These are phyloP conservation scores for Athalia circularis DNA, from an alignment of 2,888 invertebrate species.

Conservation along the genomic window DNA sequence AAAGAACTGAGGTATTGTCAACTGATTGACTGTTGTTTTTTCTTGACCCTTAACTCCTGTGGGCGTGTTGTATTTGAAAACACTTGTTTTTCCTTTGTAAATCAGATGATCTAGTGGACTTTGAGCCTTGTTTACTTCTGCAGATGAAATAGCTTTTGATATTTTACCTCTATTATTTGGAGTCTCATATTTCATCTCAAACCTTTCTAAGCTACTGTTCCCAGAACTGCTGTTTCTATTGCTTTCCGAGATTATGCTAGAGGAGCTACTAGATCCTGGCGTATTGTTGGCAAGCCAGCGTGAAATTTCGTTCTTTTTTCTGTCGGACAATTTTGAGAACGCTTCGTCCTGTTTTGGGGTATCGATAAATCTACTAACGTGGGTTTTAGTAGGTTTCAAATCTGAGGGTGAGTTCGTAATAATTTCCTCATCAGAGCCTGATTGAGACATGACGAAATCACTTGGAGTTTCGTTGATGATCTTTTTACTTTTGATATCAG, in stretches of 20 bases:
- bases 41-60: conserved; percentile 16
- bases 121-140: background rate
- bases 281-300: conserved; percentile 66
- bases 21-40: conserved; percentile 10
- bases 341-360: conserved; percentile 39
- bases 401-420: conserved; percentile 45
- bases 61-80: conserved; percentile 34
- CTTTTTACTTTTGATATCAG: background rate
- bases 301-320: conserved; percentile 66
- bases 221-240: conserved; percentile 65
- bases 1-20: background rate
- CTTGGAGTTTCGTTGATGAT: conserved; percentile 22
- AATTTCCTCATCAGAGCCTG: conserved; percentile 47
- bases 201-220: conserved; percentile 69
- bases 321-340: conserved; percentile 58
- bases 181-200: conserved; percentile 69
- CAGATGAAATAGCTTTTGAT: conserved; percentile 40
- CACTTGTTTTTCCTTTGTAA: conserved; percentile 19
- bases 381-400: conserved; percentile 52
- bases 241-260: conserved; percentile 61
- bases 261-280: conserved; percentile 58
- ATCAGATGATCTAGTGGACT: conserved; percentile 6
- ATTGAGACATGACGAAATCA: conserved; percentile 13
- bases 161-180: conserved; percentile 70
- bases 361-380: conserved; percentile 53